phyloP scores from a whole-genome alignment of 2,113 vertebrate species.

The Acrocephalus arundinaceus region DNA sequence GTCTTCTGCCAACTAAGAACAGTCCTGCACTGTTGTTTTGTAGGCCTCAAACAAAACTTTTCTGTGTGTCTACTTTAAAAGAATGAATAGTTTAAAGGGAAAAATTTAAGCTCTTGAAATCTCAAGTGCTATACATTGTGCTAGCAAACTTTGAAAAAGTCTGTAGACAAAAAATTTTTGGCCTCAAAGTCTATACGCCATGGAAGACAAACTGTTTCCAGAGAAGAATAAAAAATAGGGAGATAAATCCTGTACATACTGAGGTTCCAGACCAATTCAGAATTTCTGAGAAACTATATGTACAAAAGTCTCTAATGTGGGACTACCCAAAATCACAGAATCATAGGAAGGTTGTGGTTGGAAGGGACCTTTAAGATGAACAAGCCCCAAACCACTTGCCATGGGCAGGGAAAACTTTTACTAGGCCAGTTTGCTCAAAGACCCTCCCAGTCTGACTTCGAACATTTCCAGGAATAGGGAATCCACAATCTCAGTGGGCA shows the following conservation, averaged over 20 bases:
- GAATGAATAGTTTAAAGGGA: not conserved
- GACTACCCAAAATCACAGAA: not conserved
- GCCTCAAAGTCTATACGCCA: not conserved
- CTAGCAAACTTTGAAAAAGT: not conserved
- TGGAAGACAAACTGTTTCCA: not conserved
- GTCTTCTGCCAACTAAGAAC: not conserved
- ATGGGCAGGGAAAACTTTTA: not conserved
- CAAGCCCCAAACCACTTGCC: not conserved
- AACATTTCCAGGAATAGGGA: not conserved
- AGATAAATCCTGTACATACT: not conserved
- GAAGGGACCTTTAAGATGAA: not conserved
- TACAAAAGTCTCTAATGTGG: not conserved
- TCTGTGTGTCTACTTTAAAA: not conserved
- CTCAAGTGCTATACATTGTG: fast-evolving
- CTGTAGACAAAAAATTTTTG: not conserved
- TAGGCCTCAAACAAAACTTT: not conserved
- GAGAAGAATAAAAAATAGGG: not conserved
- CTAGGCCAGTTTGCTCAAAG: not conserved
- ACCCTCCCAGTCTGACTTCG: not conserved
- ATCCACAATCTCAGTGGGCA: not conserved
- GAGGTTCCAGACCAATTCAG: not conserved
- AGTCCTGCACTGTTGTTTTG: not conserved
- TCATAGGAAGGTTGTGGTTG: not conserved
- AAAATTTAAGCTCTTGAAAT: not conserved
- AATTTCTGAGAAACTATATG: not conserved